These are phyloP conservation scores for Acanthisitta chloris DNA, from an alignment of 2,113 vertebrate genomes.

Conservation along the genomic window DNA sequence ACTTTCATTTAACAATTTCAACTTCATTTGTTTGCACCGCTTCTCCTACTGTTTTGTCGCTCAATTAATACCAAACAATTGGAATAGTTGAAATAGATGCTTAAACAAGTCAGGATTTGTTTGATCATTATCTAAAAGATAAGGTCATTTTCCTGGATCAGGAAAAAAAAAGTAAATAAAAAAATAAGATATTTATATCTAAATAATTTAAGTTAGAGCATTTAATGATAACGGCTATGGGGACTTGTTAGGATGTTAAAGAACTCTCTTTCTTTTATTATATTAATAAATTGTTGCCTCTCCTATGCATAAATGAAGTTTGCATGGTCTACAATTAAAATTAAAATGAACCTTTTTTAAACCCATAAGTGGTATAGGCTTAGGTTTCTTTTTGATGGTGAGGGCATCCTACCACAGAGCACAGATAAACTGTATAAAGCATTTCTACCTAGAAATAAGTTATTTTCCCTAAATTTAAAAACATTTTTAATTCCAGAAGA, in stretches of 20 bases:
- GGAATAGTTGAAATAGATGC: not conserved
- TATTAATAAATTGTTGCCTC: not conserved
- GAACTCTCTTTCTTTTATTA: not conserved
- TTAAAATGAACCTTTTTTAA: not conserved
- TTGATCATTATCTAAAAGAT: not conserved
- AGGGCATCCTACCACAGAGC: not conserved
- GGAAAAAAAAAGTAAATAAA: not conserved
- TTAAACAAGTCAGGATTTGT: not conserved
- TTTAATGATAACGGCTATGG: not conserved
- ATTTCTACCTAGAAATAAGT: not conserved
- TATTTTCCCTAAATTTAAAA: not conserved
- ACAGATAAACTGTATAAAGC: not conserved
- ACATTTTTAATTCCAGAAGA: not conserved
- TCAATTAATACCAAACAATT: not conserved
- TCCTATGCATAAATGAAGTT: not conserved
- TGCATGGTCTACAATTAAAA: not conserved
- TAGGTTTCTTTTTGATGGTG: not conserved
- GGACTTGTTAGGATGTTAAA: not conserved
- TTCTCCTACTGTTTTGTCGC: not conserved
- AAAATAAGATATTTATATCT: not conserved
- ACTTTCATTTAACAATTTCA: not conserved
- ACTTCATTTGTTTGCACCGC: not conserved
- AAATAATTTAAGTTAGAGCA: not conserved
- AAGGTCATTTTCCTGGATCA: not conserved
- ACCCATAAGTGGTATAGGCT: not conserved